Evolutionary conservation across 1,140 invertebrate genomes (phyloP).

Genomic region (Aphelinus atriplicis): DNA sequence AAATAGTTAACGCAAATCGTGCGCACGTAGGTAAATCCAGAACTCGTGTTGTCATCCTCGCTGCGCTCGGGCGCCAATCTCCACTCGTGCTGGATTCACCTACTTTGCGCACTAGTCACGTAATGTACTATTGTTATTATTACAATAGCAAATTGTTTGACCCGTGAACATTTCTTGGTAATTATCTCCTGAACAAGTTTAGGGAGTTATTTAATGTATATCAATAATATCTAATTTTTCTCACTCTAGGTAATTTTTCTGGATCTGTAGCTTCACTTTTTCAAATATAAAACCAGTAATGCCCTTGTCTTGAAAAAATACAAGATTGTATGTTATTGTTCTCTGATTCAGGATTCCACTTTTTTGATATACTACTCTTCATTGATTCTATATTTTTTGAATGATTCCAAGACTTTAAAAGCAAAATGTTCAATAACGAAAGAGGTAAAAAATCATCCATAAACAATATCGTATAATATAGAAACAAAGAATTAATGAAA

Average conservation of each 20-base stretch:
- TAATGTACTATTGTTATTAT: slow-evolving; percentile 69
- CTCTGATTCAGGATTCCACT: slow-evolving; percentile 64
- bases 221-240: slow-evolving; percentile 17
- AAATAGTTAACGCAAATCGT: no score
- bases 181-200: no score
- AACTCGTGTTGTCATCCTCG: no score
- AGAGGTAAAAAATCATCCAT: no score
- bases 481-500: no score
- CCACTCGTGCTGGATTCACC: no score
- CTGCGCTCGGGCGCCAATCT: no score
- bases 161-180: slow-evolving; percentile 52
- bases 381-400: slow-evolving; percentile 66
- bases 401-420: slow-evolving; percentile 72
- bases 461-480: no score
- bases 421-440: no score
- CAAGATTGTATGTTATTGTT: slow-evolving; percentile 62
- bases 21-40: no score
- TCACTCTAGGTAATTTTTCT: slow-evolving; percentile 66
- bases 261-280: slow-evolving; percentile 66
- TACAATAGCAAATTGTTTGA: slow-evolving; percentile 70
- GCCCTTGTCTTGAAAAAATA: slow-evolving; percentile 66
- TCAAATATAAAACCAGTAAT: slow-evolving; percentile 70
- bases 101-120: no score
- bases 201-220: background rate
- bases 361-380: slow-evolving; percentile 64